A percentile compares a stretch with the other conserved stretches of the same genome.
phyloP scores from a whole-genome alignment of 2,797 vertebrate genomes.

The Mormyrops boulengeri region DNA sequence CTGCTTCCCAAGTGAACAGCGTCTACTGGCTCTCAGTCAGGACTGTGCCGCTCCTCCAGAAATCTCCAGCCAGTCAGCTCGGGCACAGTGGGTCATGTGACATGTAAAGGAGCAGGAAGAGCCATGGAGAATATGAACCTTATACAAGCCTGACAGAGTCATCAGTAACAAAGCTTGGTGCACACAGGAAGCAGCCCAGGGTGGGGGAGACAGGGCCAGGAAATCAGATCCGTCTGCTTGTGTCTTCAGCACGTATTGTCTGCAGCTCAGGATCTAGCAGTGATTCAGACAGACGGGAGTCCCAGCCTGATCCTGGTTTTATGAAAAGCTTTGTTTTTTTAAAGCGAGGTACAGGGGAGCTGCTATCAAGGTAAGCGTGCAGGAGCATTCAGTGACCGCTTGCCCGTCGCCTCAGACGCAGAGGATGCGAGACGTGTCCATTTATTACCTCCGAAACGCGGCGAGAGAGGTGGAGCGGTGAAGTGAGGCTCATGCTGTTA shows the following conservation, averaged over 20 bases:
- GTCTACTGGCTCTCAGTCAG: background rate
- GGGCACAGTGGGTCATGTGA: slow-evolving; percentile 49
- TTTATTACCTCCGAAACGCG: background rate
- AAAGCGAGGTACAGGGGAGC: slow-evolving; percentile 33
- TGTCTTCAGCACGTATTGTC: background rate
- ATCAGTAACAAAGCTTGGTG: slow-evolving; percentile 22
- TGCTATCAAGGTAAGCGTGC: slow-evolving; percentile 45
- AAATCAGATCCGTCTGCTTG: background rate
- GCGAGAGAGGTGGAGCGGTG: background rate
- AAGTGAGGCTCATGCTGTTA: background rate
- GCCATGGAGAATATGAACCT: slow-evolving; percentile 28
- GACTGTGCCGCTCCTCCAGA: slow-evolving; percentile 29
- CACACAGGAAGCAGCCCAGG: slow-evolving; percentile 34
- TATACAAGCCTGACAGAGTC: slow-evolving; percentile 40
- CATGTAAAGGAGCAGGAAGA: slow-evolving; percentile 58
- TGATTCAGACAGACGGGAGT: background rate
- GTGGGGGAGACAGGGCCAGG: background rate
- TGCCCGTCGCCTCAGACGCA: background rate
- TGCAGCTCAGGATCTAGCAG: background rate
- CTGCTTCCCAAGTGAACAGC: background rate
- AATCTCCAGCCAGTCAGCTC: slow-evolving; percentile 50
- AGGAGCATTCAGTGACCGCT: background rate
- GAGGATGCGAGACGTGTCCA: background rate
- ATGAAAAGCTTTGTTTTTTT: slow-evolving; percentile 23
- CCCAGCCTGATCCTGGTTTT: slow-evolving; percentile 4